These are phyloP conservation scores for Pachyseris speciosa DNA, from an alignment of 64 coral and sea anemone genomes.

Conservation along the genomic window DNA sequence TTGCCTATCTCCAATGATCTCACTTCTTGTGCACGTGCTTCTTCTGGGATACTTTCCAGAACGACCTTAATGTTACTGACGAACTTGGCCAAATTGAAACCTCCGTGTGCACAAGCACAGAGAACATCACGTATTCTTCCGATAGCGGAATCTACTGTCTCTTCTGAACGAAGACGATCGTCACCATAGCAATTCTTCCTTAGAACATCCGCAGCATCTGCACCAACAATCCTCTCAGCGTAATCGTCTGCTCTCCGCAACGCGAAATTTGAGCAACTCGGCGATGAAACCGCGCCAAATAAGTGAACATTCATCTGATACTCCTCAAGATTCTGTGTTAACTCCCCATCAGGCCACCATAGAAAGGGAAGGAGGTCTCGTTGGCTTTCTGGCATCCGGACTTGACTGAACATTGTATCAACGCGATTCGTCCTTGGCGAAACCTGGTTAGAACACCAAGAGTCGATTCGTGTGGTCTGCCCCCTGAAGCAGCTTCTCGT, in stretches of 20 bases:
- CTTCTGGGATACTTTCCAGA: not conserved
- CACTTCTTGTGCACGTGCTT: slow-evolving; percentile 22
- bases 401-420: slow-evolving; percentile 60
- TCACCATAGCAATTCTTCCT: slow-evolving; percentile 65
- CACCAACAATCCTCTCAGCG: not conserved
- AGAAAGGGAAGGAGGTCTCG: slow-evolving; percentile 40
- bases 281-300: slow-evolving; percentile 59
- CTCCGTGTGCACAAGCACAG: slow-evolving; percentile 8
- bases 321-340: slow-evolving; percentile 32
- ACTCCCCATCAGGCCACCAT: slow-evolving; percentile 57
- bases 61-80: slow-evolving; percentile 8
- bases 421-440: slow-evolving; percentile 22
- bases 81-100: slow-evolving; percentile 51
- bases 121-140: not conserved
- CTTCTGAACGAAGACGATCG: slow-evolving; percentile 30
- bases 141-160: slow-evolving; percentile 12
- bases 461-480: not conserved
- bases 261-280: slow-evolving; percentile 57
- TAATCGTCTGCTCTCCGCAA: not conserved
- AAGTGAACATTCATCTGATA: slow-evolving; percentile 53
- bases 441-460: no score
- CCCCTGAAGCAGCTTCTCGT: not conserved
- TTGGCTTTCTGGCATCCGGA: slow-evolving; percentile 32
- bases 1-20: slow-evolving; percentile 31
- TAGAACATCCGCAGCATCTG: not conserved